Evolutionary conservation across 1,140 invertebrate species (phyloP).

Genomic region (Maniola jurtina): DNA sequence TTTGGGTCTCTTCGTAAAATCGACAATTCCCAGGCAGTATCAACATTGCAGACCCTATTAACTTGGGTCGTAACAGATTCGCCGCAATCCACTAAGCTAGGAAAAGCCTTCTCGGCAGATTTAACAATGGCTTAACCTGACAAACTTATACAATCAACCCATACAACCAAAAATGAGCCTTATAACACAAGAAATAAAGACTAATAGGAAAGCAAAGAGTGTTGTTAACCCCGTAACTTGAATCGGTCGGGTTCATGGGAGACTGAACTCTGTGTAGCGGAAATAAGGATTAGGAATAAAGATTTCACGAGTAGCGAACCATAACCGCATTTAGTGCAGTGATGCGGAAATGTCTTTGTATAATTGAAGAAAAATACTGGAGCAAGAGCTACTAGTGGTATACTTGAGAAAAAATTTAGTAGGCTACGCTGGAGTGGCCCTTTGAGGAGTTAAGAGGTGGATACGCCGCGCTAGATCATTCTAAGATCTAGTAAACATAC

Average conservation of each 20-base stretch:
- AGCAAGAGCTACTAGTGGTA: slow-evolving; percentile 8
- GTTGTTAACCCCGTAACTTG: slow-evolving; percentile 28
- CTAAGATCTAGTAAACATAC: no score
- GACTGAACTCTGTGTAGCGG: slow-evolving; percentile 19
- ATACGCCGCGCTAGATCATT: no score
- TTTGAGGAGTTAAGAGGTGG: neutral
- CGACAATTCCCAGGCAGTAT: no score
- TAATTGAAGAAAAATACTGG: slow-evolving; percentile 34
- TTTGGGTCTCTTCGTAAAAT: no score
- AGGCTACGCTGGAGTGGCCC: neutral
- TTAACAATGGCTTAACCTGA: slow-evolving; percentile 30
- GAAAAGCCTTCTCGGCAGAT: slow-evolving; percentile 34
- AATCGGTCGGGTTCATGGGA: slow-evolving; percentile 18
- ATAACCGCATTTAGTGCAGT: slow-evolving; percentile 29
- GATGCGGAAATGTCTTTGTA: slow-evolving; percentile 36
- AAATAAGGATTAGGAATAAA: slow-evolving; percentile 20
- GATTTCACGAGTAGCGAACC: slow-evolving; percentile 17
- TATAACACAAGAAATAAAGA: neutral
- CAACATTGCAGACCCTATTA: no score
- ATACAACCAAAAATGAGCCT: slow-evolving; percentile 9
- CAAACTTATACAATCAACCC: neutral
- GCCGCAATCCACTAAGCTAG: slow-evolving; percentile 33
- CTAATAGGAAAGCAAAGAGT: neutral
- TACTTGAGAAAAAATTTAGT: slow-evolving; percentile 2
- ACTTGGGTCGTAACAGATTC: slow-evolving; percentile 11